Conservation (phyloP, 1,140 invertebrate species). For the Brachionus calyciflorus region DNA sequence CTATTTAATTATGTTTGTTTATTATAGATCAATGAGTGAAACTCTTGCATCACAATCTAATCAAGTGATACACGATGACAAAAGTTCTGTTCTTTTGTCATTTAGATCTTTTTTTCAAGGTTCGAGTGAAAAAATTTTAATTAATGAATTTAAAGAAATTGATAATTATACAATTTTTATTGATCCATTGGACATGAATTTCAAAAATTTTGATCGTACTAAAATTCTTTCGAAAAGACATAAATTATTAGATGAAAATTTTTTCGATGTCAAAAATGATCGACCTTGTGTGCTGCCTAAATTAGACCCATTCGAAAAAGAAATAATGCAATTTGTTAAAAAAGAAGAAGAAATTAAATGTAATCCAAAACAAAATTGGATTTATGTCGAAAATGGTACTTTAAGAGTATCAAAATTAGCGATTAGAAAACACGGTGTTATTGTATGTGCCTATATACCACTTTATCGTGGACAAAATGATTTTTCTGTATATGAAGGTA, state of each 20-base stretch:
- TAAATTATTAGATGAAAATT: neutral
- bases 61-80: neutral
- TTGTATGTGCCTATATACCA: slow-evolving; percentile 40
- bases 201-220: neutral
- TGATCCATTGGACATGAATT: neutral
- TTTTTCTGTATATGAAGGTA: slow-evolving; percentile 13
- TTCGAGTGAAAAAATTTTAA: neutral
- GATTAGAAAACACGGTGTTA: neutral
- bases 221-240: neutral
- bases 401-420: slow-evolving; percentile 17
- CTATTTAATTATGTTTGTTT: slow-evolving; percentile 29
- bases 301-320: slow-evolving; percentile 31
- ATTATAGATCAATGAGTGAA: neutral
- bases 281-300: slow-evolving; percentile 17
- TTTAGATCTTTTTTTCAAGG: neutral
- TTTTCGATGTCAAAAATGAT: neutral
- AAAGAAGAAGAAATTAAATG: slow-evolving; percentile 1
- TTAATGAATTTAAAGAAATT: neutral
- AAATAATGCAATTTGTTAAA: slow-evolving; percentile 36
- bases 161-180: neutral
- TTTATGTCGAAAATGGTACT: slow-evolving; percentile 41
- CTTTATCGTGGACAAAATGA: slow-evolving; percentile 23
- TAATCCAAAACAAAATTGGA: slow-evolving; percentile 46
- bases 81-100: neutral
- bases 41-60: neutral